Evolutionary conservation across 2,888 invertebrate species (phyloP), one percentile per base, ranked within the genome.

Genomic region (Phorcus lineatus): DNA sequence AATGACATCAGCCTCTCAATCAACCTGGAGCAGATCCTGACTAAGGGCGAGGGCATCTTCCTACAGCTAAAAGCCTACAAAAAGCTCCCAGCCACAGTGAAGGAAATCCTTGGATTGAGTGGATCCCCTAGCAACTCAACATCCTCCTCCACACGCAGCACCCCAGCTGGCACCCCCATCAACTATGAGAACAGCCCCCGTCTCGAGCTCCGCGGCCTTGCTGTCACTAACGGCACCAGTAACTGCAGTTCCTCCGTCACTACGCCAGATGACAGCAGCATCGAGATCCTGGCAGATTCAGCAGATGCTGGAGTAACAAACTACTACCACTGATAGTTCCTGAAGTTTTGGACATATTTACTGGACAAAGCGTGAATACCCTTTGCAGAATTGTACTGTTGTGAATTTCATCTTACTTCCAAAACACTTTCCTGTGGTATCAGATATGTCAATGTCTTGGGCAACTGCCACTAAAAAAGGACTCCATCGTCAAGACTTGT

Each of bases 1-100:
- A 99, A 99, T 94, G 99, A 99, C 92, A 94, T 99, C 84, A 96
- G 97, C 16, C 95, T 97, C 92, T 95, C 96, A 84, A 95, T 99
- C 75, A 96, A 98, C 90, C 94, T 99, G 11, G 96, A 96, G 82
- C 95, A 95, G 85, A 96, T 96, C 75, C 93, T 99, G 31, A 96
- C 96, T 88, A 95, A 96, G 82, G 98, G 99, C 0, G 99, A 99
- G 93, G 97, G 97, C 11, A 98, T 99, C 87, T 98, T 96, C 93
- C 95, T 96, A 88, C 99, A 99, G 93, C 94, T 99, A 54, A 89
- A 89, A 57, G 85, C 90, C 76, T 91, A 91, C 81, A 90, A 90
- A 82, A 90, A 90, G 75, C 84, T 93, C 22, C 91, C 92, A 0
- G 83, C 84, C 4, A 75, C 86, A 17, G 84, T 92, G 53, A 88